Evolutionary conservation across 2,888 invertebrate species (phyloP).

Genomic region (Thecophora atra): DNA sequence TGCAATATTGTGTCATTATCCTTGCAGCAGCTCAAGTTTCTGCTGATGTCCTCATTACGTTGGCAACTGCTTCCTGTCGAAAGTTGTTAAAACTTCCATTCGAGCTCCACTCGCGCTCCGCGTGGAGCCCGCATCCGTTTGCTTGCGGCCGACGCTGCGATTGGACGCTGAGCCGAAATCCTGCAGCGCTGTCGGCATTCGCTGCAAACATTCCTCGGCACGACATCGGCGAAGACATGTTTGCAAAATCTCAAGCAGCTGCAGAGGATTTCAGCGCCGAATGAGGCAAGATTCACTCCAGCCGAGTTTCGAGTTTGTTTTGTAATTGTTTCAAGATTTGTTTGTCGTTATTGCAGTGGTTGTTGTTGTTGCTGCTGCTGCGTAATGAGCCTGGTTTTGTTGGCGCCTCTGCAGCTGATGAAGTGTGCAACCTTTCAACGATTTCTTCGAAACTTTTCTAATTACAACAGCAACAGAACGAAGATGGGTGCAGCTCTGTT

Average conservation of each 20-base stretch:
- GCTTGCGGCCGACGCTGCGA: not conserved
- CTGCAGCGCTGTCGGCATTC: not conserved
- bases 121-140: not conserved
- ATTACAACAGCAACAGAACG: not conserved
- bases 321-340: constrained; percentile 8
- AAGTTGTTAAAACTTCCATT: constrained; percentile 7
- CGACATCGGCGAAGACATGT: not conserved
- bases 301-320: constrained; percentile 3
- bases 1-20: constrained; percentile 32
- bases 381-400: not conserved
- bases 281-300: not conserved
- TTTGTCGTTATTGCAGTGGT: not conserved
- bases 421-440: not conserved
- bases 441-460: constrained; percentile 8
- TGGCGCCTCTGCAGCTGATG: not conserved
- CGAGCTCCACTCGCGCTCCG: not conserved
- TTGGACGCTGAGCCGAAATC: not conserved
- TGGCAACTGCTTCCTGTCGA: constrained; percentile 11
- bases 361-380: not conserved
- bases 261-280: not conserved
- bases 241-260: not conserved
- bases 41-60: constrained; percentile 35
- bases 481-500: not conserved
- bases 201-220: not conserved
- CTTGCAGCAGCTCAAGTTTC: constrained; percentile 23